Percentiles rank a stretch among this genome's conserved stretches.
phyloP scores from a whole-genome alignment of 2,113 vertebrate species.

The Dunckerocampus dactyliophorus region DNA sequence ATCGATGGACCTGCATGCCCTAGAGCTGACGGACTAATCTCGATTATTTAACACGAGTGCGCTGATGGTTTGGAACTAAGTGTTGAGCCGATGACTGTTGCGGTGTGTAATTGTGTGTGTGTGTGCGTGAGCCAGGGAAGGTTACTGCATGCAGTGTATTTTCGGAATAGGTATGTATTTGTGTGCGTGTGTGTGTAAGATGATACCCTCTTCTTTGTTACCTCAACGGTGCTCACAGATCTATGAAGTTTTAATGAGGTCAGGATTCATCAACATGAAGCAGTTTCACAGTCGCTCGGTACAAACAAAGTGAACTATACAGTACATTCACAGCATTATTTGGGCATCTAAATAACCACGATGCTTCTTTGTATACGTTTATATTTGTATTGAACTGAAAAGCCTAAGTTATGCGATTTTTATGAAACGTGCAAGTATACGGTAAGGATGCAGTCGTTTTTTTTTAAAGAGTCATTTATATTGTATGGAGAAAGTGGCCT shows the following conservation, averaged over 20 bases:
- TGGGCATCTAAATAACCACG: conserved; percentile 10
- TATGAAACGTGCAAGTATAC: not conserved
- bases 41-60: conserved; percentile 72
- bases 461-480: not conserved
- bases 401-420: conserved; percentile 2
- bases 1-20: conserved; percentile 72
- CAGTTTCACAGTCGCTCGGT: conserved; percentile 24
- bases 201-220: conserved; percentile 53
- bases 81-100: conserved; percentile 22
- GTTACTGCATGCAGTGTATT: conserved; percentile 9
- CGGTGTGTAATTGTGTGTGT: conserved; percentile 16
- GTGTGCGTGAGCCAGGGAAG: conserved; percentile 23
- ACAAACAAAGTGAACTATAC: conserved; percentile 12
- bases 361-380: conserved; percentile 8
- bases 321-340: not conserved
- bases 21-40: conserved; percentile 71
- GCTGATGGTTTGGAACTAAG: conserved; percentile 27
- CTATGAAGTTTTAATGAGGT: conserved; percentile 73
- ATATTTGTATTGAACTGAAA: conserved; percentile 10
- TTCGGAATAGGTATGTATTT: conserved; percentile 5
- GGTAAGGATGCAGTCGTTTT: conserved; percentile 8
- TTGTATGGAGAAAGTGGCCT: not conserved
- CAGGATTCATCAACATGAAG: conserved; percentile 40
- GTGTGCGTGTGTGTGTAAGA: conserved; percentile 26
- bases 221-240: conserved; percentile 54